phyloP scores from a whole-genome alignment of 2,888 invertebrate species.

The Timandra comae region DNA sequence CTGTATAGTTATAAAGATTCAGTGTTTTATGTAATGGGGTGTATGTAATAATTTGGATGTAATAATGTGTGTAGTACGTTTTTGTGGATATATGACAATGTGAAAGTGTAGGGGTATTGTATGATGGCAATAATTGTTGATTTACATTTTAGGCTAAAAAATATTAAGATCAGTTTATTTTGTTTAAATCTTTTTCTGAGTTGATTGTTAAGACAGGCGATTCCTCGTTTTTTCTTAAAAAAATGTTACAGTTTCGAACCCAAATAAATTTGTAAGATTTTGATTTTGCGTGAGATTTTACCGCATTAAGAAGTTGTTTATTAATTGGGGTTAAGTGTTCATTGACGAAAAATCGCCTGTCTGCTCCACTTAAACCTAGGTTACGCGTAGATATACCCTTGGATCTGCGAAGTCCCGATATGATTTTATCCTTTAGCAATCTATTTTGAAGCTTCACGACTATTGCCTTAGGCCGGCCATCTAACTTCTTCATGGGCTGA shows the following conservation, averaged over 20 bases:
- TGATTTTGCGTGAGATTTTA: constrained; percentile 5
- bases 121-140: too few relatives aligned
- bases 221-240: constrained; percentile 4
- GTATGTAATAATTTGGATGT: too few relatives aligned
- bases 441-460: neutral
- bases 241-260: constrained; percentile 10
- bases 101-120: too few relatives aligned
- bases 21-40: too few relatives aligned
- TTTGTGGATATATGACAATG: too few relatives aligned
- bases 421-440: neutral
- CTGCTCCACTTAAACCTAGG: too few relatives aligned
- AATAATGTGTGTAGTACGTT: too few relatives aligned
- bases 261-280: constrained; percentile 4
- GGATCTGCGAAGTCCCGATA: neutral
- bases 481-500: neutral
- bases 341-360: neutral
- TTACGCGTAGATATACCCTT: too few relatives aligned
- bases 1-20: too few relatives aligned
- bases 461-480: neutral
- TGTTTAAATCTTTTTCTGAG: constrained; percentile 1
- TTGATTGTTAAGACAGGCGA: constrained; percentile 3
- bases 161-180: too few relatives aligned
- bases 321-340: neutral
- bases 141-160: too few relatives aligned
- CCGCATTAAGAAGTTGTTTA: constrained; percentile 1